Percentiles rank a stretch among this genome's conserved stretches.
Conservation (phyloP, 2,113 vertebrate genomes). For the Tetrax tetrax region DNA sequence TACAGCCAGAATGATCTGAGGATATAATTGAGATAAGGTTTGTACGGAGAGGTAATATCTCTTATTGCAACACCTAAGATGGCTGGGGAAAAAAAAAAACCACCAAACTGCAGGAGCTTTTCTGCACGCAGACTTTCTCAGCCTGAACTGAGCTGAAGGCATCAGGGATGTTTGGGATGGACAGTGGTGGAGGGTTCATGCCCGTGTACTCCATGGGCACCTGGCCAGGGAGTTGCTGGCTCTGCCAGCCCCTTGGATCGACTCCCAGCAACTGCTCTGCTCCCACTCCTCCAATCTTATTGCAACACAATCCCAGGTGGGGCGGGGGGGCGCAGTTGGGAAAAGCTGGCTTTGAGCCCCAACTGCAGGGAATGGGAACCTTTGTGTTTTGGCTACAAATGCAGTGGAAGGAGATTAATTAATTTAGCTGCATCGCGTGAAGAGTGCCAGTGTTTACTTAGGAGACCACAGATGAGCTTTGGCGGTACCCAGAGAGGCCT, state of each 20-base stretch:
- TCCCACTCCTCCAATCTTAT: not conserved
- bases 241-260: not conserved
- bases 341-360: not conserved
- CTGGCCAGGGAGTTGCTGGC: not conserved
- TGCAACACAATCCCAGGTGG: not conserved
- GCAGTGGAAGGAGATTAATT: constrained; percentile 7
- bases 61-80: not conserved
- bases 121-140: not conserved
- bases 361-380: not conserved
- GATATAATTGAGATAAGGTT: not conserved
- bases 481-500: not conserved
- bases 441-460: constrained; percentile 11
- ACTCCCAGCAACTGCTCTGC: not conserved
- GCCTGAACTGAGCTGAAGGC: not conserved
- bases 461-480: constrained; percentile 28
- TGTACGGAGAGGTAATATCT: not conserved
- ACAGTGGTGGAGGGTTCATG: not conserved
- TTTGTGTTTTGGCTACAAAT: not conserved
- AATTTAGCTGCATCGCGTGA: not conserved
- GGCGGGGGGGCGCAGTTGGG: not conserved
- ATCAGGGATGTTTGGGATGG: not conserved
- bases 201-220: not conserved
- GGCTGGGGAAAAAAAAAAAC: not conserved
- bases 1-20: not conserved
- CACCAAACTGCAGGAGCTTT: not conserved